A percentile compares a stretch with the other conserved stretches of the same genome.
Conservation (phyloP, 2,888 invertebrate species). For the Linnaemya tessellans region DNA sequence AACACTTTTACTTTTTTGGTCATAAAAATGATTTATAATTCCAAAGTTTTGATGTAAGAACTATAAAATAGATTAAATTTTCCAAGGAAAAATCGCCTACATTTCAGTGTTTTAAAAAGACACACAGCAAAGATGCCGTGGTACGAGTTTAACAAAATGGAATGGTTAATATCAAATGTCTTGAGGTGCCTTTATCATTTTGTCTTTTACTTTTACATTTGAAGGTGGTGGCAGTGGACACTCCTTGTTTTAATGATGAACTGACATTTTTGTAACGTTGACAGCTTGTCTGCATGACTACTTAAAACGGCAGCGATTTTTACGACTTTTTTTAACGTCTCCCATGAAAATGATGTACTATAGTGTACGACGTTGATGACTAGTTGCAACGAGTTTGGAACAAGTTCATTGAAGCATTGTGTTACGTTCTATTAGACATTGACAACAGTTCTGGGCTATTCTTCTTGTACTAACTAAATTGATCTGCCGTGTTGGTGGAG, state of each 20-base stretch:
- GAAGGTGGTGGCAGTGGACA: constrained; percentile 51
- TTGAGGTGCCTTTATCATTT: constrained; percentile 17
- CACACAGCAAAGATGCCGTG: constrained; percentile 1
- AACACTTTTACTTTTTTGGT: not conserved
- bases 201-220: constrained; percentile 3
- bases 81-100: not conserved
- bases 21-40: not conserved
- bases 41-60: not conserved
- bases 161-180: not conserved
- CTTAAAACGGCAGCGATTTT: constrained; percentile 1
- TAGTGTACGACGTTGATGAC: constrained; percentile 50
- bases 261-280: constrained; percentile 53
- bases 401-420: constrained; percentile 61
- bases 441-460: constrained; percentile 33
- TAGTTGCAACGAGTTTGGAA: constrained; percentile 2
- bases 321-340: not conserved
- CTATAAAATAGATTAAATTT: not conserved
- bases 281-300: constrained; percentile 37
- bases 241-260: constrained; percentile 57
- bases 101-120: not conserved
- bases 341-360: not conserved
- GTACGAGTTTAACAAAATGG: constrained; percentile 12
- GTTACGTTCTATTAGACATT: constrained; percentile 68
- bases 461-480: not conserved
- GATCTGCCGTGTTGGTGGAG: constrained; percentile 4